A percentile compares a stretch with the other conserved stretches of the same genome.
Evolutionary conservation across 2,888 invertebrate genomes (phyloP).

Genomic region (Parnassius orleans): DNA sequence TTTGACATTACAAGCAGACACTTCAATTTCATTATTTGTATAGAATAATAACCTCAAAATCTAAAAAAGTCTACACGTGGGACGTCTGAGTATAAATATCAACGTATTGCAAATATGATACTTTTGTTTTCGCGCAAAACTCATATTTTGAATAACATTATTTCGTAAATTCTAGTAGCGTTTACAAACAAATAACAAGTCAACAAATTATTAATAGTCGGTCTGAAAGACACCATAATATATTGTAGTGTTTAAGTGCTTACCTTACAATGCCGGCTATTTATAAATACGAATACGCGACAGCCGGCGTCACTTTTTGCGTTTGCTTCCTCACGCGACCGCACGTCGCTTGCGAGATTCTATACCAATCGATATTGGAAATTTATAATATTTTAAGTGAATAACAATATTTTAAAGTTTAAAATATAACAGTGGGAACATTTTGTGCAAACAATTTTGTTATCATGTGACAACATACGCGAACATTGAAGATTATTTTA

Average conservation of each 20-base stretch:
- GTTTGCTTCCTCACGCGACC: slow-evolving; percentile 48
- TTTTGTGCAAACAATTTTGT: slow-evolving; percentile 8
- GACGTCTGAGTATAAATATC: no score
- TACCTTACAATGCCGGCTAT: slow-evolving; percentile 49
- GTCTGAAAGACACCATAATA: slow-evolving; percentile 26
- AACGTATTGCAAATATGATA: no score
- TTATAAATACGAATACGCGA: slow-evolving; percentile 59
- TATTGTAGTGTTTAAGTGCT: slow-evolving; percentile 39
- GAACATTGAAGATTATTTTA: slow-evolving; percentile 8
- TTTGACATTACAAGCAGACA: no score
- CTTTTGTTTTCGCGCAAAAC: no score
- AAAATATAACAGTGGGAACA: not conserved
- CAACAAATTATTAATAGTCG: slow-evolving; percentile 22
- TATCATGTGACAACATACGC: slow-evolving; percentile 18
- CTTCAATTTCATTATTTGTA: no score
- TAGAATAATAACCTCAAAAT: no score
- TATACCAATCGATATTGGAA: slow-evolving; percentile 21
- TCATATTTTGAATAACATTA: not conserved
- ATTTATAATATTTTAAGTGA: slow-evolving; percentile 3
- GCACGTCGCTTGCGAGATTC: slow-evolving; percentile 43
- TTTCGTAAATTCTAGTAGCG: not conserved
- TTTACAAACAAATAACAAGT: slow-evolving; percentile 2
- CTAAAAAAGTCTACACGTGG: no score
- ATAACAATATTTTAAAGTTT: not conserved
- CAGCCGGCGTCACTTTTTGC: slow-evolving; percentile 50